phyloP scores from a whole-genome alignment of 2,797 vertebrate species.

The Rhyacichthys aspro region DNA sequence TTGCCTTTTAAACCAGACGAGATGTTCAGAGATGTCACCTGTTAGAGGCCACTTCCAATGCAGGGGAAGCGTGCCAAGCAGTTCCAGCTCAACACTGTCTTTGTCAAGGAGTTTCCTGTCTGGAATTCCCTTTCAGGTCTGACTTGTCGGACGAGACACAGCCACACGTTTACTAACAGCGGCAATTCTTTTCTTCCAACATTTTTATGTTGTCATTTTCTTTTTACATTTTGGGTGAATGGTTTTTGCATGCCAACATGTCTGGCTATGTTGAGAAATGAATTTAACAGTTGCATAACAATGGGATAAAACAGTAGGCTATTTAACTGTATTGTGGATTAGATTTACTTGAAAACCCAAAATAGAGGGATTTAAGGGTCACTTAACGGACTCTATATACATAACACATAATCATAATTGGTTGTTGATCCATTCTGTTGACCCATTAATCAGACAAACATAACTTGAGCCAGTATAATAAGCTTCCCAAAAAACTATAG shows the following conservation, averaged over 20 bases:
- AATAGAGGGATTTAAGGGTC: too few species aligned
- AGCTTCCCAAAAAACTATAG: too few species aligned
- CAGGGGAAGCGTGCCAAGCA: slow-evolving; percentile 9
- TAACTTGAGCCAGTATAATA: too few species aligned
- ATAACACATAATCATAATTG: too few species aligned
- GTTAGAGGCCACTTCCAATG: neutral
- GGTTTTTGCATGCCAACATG: neutral
- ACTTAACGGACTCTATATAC: too few species aligned
- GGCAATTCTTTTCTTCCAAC: neutral
- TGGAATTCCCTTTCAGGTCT: slow-evolving; percentile 46
- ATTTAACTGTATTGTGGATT: too few species aligned
- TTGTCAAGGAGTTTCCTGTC: slow-evolving; percentile 2
- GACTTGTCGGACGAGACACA: slow-evolving; percentile 47
- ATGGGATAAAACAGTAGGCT: neutral
- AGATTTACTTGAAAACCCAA: neutral
- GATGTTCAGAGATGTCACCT: too few species aligned
- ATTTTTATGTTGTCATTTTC: neutral
- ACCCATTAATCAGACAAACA: too few species aligned
- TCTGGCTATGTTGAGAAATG: neutral
- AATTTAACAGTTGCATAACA: neutral
- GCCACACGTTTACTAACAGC: too few species aligned
- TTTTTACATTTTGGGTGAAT: neutral
- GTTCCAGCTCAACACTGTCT: slow-evolving; percentile 7
- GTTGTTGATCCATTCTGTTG: too few species aligned
- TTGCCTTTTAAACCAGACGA: too few species aligned